phyloP scores from a whole-genome alignment of 1,140 invertebrate genomes.

The Anadara kagoshimensis region DNA sequence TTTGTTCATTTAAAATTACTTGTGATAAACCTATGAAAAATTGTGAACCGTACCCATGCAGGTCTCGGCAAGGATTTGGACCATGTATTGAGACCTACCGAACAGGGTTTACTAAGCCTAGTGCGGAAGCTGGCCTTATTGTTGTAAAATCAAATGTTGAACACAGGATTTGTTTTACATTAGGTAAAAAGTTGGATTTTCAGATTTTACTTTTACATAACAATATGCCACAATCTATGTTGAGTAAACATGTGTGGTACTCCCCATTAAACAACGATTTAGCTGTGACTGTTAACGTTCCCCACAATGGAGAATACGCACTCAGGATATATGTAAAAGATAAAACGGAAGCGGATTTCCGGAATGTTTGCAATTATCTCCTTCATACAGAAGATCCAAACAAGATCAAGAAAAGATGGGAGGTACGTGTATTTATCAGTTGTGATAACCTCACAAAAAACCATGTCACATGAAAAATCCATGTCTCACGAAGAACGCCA shows the following conservation, averaged over 20 bases:
- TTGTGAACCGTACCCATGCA: slow-evolving; percentile 18
- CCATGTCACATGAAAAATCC: no score
- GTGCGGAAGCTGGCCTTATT: slow-evolving; percentile 9
- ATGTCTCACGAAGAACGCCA: no score
- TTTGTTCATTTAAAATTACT: slow-evolving; percentile 32
- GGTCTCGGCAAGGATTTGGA: slow-evolving; percentile 23
- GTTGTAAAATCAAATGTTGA: not conserved
- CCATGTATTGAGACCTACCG: slow-evolving; percentile 17
- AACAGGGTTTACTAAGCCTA: slow-evolving; percentile 4
- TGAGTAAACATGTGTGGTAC: slow-evolving; percentile 10
- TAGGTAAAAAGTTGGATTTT: slow-evolving; percentile 8
- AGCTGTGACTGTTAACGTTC: slow-evolving; percentile 15
- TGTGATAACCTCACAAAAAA: no score
- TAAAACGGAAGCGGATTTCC: slow-evolving; percentile 1
- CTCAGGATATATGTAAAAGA: slow-evolving; percentile 21
- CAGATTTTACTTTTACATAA: slow-evolving; percentile 21
- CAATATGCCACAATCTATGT: not conserved
- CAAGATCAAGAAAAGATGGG: slow-evolving; percentile 10
- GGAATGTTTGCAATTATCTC: slow-evolving; percentile 34
- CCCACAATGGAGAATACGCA: slow-evolving; percentile 25
- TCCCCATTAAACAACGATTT: slow-evolving; percentile 10
- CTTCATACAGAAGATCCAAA: slow-evolving; percentile 9
- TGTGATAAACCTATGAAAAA: slow-evolving; percentile 19
- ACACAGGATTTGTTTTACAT: slow-evolving; percentile 2
- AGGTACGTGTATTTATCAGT: slow-evolving; percentile 16